A percentile compares a stretch with the other conserved stretches of the same genome.
Evolutionary conservation across 2,797 vertebrate species (phyloP).

Genomic region (Synaphobranchus kaupii): DNA sequence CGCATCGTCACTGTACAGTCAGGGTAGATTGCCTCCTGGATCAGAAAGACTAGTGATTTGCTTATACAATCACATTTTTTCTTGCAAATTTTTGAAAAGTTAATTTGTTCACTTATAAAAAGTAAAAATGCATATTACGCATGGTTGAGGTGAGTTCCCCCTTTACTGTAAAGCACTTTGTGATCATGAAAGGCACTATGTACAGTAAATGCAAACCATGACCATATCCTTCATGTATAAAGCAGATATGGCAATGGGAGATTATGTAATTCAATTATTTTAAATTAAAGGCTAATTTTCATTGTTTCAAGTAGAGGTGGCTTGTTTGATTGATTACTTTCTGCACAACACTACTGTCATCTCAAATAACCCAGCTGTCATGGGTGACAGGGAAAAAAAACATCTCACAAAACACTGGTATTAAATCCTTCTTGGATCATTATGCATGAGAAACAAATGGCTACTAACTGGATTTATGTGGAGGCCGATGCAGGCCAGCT

Average conservation of each 20-base stretch:
- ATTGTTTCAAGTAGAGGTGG: neutral
- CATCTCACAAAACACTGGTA: neutral
- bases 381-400: neutral
- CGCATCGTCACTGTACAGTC: neutral
- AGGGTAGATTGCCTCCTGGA: neutral
- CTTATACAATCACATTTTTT: neutral
- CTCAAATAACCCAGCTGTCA: neutral
- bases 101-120: neutral
- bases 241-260: neutral
- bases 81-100: neutral
- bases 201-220: neutral
- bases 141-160: too few species aligned
- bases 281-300: neutral
- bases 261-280: neutral
- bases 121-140: neutral
- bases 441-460: neutral
- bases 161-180: too few species aligned
- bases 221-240: neutral
- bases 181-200: too few species aligned
- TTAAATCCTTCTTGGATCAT: neutral
- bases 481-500: slow-evolving; percentile 43
- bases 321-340: neutral
- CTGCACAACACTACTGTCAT: neutral
- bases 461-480: slow-evolving; percentile 16
- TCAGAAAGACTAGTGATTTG: neutral